These are phyloP conservation scores for Rhinogobio ventralis DNA, from an alignment of 2,797 vertebrate species.

Conservation along the genomic window DNA sequence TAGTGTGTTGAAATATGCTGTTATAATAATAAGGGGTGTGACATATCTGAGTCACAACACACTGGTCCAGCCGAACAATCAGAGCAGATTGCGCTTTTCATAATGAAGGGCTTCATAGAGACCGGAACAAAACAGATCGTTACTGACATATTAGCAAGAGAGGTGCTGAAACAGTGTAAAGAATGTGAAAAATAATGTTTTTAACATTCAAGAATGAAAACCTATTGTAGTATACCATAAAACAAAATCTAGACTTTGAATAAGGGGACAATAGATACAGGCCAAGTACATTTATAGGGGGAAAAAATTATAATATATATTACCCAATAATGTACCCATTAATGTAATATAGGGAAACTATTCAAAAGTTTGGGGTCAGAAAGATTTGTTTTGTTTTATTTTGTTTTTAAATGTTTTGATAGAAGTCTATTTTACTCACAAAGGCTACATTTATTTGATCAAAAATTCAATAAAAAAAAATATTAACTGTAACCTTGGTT, in stretches of 20 bases:
- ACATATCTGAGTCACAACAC: not conserved
- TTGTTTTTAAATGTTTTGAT: not conserved
- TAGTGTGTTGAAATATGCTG: not conserved
- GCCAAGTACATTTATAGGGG: too few species aligned
- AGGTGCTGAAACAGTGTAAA: too few species aligned
- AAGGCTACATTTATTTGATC: not conserved
- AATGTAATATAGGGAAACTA: not conserved
- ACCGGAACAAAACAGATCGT: too few species aligned
- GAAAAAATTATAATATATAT: not conserved
- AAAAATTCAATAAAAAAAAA: not conserved
- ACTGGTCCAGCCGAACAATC: not conserved
- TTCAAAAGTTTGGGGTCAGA: not conserved
- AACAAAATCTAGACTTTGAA: too few species aligned
- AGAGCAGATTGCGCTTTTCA: not conserved
- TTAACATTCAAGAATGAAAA: too few species aligned
- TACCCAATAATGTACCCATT: not conserved
- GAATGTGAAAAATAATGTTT: too few species aligned
- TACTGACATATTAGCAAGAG: too few species aligned
- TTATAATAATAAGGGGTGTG: not conserved
- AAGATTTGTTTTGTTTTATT: not conserved
- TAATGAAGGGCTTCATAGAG: not conserved
- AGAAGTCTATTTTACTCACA: not conserved
- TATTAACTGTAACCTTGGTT: too few species aligned
- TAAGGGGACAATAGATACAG: too few species aligned
- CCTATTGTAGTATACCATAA: too few species aligned